These are phyloP conservation scores for Dinomys branickii DNA, from an alignment of 2,113 vertebrate species.

Conservation along the genomic window DNA sequence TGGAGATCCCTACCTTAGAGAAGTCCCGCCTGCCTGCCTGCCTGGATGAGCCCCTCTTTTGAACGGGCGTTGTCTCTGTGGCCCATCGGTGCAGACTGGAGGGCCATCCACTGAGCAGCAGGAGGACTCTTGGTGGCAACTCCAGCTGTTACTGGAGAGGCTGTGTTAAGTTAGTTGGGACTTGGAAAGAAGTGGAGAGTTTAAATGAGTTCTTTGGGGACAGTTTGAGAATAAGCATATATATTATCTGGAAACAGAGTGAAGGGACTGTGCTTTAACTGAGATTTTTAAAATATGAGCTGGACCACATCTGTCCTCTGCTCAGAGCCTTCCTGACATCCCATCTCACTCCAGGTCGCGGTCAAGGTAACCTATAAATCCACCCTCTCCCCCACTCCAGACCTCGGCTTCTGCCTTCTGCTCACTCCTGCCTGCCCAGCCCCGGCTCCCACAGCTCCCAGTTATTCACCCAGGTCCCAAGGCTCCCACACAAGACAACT, in stretches of 20 bases:
- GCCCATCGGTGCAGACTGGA: neutral
- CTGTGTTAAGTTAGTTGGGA: neutral
- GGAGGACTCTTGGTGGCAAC: accelerated
- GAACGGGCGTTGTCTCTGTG: neutral
- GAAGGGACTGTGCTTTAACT: neutral
- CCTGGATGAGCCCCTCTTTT: no score
- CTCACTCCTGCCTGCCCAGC: neutral
- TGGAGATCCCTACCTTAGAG: neutral
- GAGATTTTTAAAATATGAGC: neutral
- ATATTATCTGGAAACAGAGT: neutral
- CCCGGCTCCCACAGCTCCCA: neutral
- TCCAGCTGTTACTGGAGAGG: neutral
- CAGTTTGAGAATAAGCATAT: neutral
- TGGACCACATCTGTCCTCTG: neutral
- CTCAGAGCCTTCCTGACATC: neutral
- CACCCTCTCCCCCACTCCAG: neutral
- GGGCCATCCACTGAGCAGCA: neutral
- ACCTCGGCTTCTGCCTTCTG: neutral
- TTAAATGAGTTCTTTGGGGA: neutral
- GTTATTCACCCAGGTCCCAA: neutral
- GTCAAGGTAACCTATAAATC: neutral
- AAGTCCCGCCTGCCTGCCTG: neutral
- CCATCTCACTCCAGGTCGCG: neutral
- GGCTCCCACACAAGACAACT: neutral
- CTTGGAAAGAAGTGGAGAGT: neutral